A percentile compares a stretch with the other conserved stretches of the same genome.
Conservation (phyloP, 2,888 invertebrate genomes). For the Ochropleura plecta region DNA sequence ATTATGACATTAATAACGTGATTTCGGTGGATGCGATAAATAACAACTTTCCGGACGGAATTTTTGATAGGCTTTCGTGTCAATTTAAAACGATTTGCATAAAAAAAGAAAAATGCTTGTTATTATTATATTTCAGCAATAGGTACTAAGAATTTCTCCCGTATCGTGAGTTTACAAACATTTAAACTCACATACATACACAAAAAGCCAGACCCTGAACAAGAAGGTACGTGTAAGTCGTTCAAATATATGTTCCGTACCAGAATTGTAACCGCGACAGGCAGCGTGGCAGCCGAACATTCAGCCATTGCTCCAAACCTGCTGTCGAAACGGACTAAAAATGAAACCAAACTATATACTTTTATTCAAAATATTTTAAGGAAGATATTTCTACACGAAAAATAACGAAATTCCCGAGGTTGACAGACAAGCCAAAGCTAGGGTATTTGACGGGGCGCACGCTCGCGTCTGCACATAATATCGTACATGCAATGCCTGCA, state of each 20-base stretch:
- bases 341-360: background rate
- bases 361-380: background rate
- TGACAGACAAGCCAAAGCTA: conserved; percentile 41
- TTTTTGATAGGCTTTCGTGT: background rate
- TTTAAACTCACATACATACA: too few relatives aligned
- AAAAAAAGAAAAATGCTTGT: too few relatives aligned
- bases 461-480: conserved; percentile 12
- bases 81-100: background rate
- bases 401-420: conserved; percentile 23
- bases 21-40: background rate
- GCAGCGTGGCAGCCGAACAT: too few relatives aligned
- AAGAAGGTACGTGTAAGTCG: too few relatives aligned
- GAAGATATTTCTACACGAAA: background rate
- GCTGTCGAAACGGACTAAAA: background rate
- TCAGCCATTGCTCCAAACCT: too few relatives aligned
- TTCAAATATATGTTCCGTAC: too few relatives aligned
- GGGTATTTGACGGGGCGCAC: conserved; percentile 35
- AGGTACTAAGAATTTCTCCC: too few relatives aligned
- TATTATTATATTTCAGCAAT: too few relatives aligned
- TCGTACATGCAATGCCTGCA: conserved; percentile 37
- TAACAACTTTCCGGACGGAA: background rate
- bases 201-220: too few relatives aligned
- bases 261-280: too few relatives aligned
- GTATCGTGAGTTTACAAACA: too few relatives aligned
- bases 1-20: conserved; percentile 11